A percentile compares a stretch with the other conserved stretches of the same genome.
These are phyloP conservation scores for Venustoraphidia nigricollis DNA, from an alignment of 2,888 invertebrate species.

Conservation along the genomic window DNA sequence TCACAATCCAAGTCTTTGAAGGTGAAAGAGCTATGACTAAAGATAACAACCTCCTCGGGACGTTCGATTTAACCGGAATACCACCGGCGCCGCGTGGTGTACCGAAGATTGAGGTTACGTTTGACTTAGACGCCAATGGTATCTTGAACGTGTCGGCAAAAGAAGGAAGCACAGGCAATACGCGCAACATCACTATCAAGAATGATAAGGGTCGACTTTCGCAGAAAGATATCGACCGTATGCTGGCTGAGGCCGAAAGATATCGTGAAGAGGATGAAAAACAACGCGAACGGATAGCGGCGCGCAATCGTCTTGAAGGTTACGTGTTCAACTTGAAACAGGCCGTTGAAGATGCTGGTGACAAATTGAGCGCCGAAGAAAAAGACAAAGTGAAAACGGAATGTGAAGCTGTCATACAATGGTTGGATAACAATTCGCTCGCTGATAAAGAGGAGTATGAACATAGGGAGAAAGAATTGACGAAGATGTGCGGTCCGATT, in stretches of 20 bases:
- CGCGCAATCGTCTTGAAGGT: constrained; percentile 55
- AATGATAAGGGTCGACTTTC: constrained; percentile 70
- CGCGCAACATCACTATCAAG: constrained; percentile 62
- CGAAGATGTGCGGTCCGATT: constrained; percentile 32
- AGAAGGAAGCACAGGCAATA: constrained; percentile 43
- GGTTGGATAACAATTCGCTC: constrained; percentile 50
- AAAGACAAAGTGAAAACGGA: constrained; percentile 35
- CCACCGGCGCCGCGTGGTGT: constrained; percentile 53
- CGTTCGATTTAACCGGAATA: constrained; percentile 50
- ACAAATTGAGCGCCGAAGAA: constrained; percentile 45
- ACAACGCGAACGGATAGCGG: constrained; percentile 46
- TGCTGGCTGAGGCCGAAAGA: constrained; percentile 58
- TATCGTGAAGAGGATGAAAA: constrained; percentile 59
- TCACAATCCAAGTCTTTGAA: constrained; percentile 42
- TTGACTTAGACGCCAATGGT: constrained; percentile 60
- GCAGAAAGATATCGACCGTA: constrained; percentile 67
- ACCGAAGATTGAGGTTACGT: constrained; percentile 53
- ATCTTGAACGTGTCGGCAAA: constrained; percentile 41
- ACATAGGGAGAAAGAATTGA: constrained; percentile 37
- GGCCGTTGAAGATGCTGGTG: constrained; percentile 43
- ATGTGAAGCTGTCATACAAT: constrained; percentile 41
- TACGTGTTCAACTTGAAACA: constrained; percentile 55
- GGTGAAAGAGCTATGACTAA: constrained; percentile 71
- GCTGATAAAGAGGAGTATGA: constrained; percentile 54
- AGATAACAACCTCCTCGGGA: constrained; percentile 55